These are phyloP conservation scores for Xylota segnis DNA, from an alignment of 2,888 invertebrate genomes.

Conservation along the genomic window DNA sequence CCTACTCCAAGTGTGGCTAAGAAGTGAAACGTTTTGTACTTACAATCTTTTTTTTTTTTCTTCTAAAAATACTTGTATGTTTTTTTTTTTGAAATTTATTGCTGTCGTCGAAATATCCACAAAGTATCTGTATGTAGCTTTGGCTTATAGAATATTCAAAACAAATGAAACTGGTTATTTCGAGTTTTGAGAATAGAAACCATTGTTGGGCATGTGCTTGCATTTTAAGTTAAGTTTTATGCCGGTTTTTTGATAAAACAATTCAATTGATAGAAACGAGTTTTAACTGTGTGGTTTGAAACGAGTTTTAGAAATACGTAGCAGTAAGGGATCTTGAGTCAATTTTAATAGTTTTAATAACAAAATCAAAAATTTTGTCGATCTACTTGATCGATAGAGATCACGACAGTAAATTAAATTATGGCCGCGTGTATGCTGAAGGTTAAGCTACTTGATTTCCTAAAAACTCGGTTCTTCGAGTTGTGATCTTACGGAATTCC, in stretches of 20 bases:
- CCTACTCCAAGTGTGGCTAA: constrained; percentile 11
- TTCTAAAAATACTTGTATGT: constrained; percentile 23
- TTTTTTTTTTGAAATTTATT: constrained; percentile 2
- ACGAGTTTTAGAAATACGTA: not conserved
- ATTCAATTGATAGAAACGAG: not conserved
- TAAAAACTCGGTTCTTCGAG: too few relatives aligned
- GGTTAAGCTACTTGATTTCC: too few relatives aligned
- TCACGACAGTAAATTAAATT: too few relatives aligned
- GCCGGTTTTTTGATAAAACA: not conserved
- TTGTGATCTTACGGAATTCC: too few relatives aligned
- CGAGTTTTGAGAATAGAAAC: not conserved
- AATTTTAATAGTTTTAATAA: not conserved
- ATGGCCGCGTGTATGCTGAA: too few relatives aligned
- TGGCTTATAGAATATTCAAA: constrained; percentile 17
- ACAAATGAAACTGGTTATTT: constrained; percentile 16
- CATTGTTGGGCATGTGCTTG: constrained; percentile 9
- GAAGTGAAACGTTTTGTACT: constrained; percentile 28
- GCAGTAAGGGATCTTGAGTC: too few relatives aligned
- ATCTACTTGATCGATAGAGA: too few relatives aligned
- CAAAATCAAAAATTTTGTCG: too few relatives aligned
- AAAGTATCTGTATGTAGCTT: not conserved
- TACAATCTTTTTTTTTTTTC: constrained; percentile 1
- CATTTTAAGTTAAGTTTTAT: not conserved
- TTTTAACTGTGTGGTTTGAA: not conserved
- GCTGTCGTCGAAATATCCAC: constrained; percentile 6